Evolutionary conservation across 2,797 vertebrate genomes (phyloP).

Genomic region (Anguilla megastoma): DNA sequence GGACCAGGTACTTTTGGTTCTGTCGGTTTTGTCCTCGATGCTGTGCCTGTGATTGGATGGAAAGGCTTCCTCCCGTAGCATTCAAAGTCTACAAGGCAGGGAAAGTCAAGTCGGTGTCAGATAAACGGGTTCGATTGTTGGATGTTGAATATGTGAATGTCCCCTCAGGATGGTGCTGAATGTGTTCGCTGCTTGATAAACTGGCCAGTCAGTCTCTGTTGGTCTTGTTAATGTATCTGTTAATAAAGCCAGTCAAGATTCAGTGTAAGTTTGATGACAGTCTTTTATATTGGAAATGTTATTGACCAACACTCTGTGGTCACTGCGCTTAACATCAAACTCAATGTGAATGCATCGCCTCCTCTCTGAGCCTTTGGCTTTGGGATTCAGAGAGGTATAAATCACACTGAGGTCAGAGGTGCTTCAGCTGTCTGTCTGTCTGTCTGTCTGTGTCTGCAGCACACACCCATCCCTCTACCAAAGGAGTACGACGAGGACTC

Average conservation of each 20-base stretch:
- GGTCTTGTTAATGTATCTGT: neutral
- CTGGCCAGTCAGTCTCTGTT: neutral
- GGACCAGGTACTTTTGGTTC: conserved; percentile 67
- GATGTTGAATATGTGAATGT: neutral
- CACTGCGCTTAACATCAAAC: neutral
- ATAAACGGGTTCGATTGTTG: neutral
- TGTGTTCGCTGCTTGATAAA: neutral
- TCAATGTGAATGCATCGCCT: neutral
- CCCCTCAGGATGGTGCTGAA: neutral
- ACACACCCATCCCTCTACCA: conserved; percentile 76
- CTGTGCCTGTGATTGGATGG: neutral
- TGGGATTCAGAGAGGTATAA: conserved; percentile 37
- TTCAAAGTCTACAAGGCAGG: neutral
- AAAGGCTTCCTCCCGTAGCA: neutral
- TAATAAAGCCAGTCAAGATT: neutral
- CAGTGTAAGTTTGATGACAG: neutral
- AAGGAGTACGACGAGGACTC: conserved; percentile 97
- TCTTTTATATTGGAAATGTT: neutral
- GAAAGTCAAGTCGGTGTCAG: neutral
- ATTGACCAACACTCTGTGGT: neutral
- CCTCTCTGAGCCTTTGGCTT: conserved; percentile 30
- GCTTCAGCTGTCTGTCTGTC: conserved; percentile 3
- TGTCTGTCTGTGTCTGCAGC: conserved; percentile 56
- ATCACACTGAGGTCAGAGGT: neutral
- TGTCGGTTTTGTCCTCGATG: neutral